Evolutionary conservation across 2,888 invertebrate species (phyloP).

Genomic region (Epicampocera succincta): DNA sequence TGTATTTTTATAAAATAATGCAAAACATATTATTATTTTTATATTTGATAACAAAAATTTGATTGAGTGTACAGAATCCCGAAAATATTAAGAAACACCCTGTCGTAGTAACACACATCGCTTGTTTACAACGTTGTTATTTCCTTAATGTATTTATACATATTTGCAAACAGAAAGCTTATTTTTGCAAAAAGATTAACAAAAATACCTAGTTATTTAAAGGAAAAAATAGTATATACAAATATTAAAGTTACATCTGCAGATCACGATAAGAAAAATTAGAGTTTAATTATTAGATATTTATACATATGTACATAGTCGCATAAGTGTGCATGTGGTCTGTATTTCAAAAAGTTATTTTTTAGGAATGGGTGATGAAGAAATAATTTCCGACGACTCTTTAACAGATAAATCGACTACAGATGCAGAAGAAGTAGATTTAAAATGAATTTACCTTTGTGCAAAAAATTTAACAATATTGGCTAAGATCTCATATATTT

Average conservation of each 20-base stretch:
- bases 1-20: conserved; percentile 8
- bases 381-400: conserved; percentile 35
- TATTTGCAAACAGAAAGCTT: no score
- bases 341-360: conserved; percentile 18
- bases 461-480: conserved; percentile 8
- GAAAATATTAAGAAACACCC: conserved; percentile 8
- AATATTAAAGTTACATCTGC: no score
- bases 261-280: no score
- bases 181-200: no score
- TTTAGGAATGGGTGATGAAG: conserved; percentile 27
- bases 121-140: not conserved
- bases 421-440: conserved; percentile 20
- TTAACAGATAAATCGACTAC: conserved; percentile 27
- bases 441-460: conserved; percentile 8
- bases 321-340: conserved; percentile 19
- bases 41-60: conserved; percentile 24
- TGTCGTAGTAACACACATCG: conserved; percentile 12
- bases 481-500: conserved; percentile 12
- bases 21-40: conserved; percentile 6
- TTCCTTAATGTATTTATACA: no score
- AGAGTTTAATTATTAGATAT: no score
- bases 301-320: not conserved
- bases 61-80: conserved; percentile 13
- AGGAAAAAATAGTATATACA: conserved; percentile 9
- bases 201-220: not conserved